Percentiles rank a stretch among this genome's conserved stretches.
phyloP scores from a whole-genome alignment of 2,113 vertebrate species.

The Sturnira hondurensis region DNA sequence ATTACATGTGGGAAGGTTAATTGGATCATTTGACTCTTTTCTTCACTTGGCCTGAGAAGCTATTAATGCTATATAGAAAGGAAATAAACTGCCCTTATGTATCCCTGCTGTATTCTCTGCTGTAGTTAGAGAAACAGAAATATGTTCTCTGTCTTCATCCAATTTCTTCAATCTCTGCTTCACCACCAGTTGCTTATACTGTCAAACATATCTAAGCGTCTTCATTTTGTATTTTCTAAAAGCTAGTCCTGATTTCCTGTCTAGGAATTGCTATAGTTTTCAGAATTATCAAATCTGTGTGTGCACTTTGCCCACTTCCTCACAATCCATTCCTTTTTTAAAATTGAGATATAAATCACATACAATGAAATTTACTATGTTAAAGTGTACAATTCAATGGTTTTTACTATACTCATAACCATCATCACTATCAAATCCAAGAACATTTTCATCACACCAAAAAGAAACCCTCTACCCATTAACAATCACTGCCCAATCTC shows the following conservation, averaged over 20 bases:
- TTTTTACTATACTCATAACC: background rate
- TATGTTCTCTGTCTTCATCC: background rate
- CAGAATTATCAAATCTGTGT: background rate
- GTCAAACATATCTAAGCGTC: background rate
- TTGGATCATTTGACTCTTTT: background rate
- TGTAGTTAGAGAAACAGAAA: background rate
- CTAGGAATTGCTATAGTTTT: background rate
- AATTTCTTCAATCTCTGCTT: background rate
- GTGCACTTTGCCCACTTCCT: background rate
- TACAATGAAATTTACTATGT: no score
- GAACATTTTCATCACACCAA: background rate
- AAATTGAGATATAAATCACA: background rate
- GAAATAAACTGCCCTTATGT: background rate
- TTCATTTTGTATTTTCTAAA: background rate
- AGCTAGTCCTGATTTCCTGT: background rate
- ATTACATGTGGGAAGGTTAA: slow-evolving; percentile 30
- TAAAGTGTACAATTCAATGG: background rate
- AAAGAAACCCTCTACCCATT: background rate
- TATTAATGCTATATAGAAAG: background rate
- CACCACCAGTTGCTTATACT: background rate
- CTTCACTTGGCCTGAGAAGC: background rate
- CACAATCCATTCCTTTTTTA: background rate
- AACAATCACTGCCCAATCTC: background rate
- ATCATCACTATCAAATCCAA: background rate
- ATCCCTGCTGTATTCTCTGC: background rate